Evolutionary conservation across 2,888 invertebrate species (phyloP).

Genomic region (Noctua janthe): DNA sequence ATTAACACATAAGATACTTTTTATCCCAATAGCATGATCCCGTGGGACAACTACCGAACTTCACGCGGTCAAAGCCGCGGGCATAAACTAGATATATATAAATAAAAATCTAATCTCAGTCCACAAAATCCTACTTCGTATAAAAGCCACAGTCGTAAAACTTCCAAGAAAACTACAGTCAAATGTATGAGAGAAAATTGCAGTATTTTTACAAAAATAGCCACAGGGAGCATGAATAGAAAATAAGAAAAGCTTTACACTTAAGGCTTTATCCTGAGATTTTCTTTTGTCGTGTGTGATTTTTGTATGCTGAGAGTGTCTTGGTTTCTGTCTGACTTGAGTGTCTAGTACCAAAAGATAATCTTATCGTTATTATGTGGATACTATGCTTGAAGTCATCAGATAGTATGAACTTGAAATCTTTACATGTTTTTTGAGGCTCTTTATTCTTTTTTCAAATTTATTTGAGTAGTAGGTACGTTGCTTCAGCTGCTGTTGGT

Average conservation of each 20-base stretch:
- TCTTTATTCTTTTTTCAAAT: background rate
- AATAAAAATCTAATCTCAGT: slow-evolving; percentile 47
- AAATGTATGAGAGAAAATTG: slow-evolving; percentile 48
- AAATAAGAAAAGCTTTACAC: slow-evolving; percentile 40
- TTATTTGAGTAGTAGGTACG: background rate
- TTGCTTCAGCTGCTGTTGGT: background rate
- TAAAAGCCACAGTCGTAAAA: slow-evolving; percentile 9
- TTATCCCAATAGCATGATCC: too few relatives aligned
- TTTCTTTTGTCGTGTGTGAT: slow-evolving; percentile 20
- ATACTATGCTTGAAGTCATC: background rate
- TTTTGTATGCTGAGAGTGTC: slow-evolving; percentile 2
- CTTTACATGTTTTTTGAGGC: background rate
- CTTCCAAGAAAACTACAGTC: slow-evolving; percentile 25
- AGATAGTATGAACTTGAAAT: background rate
- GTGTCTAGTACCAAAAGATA: background rate
- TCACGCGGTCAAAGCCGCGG: too few relatives aligned
- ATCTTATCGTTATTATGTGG: background rate
- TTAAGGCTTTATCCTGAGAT: slow-evolving; percentile 40
- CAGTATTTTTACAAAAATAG: slow-evolving; percentile 41
- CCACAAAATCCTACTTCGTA: background rate
- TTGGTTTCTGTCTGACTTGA: background rate
- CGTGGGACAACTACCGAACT: too few relatives aligned
- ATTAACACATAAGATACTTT: too few relatives aligned
- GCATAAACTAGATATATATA: background rate
- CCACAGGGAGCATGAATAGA: slow-evolving; percentile 44